Conservation (phyloP, 1,140 invertebrate genomes). For the Hermetia illucens region DNA sequence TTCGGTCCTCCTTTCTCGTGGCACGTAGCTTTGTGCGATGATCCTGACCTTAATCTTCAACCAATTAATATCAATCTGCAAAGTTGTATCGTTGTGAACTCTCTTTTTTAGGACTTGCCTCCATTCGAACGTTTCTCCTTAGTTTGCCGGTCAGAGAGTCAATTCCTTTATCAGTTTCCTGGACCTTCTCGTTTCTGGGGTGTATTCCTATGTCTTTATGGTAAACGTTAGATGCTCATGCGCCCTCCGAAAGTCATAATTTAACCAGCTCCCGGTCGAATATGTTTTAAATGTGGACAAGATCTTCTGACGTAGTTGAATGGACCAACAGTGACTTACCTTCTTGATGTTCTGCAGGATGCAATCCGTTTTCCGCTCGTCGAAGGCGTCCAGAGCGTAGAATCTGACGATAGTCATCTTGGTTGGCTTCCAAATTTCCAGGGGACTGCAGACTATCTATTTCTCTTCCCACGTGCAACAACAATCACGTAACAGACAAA, state of each 20-base stretch:
- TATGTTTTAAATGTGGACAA: neutral
- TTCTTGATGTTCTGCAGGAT: conserved; percentile 4
- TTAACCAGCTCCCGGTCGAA: neutral
- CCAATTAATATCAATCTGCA: too few relatives aligned
- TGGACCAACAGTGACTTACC: conserved; percentile 1
- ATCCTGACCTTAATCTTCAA: too few relatives aligned
- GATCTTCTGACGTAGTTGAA: too few relatives aligned
- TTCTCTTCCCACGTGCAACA: too few relatives aligned
- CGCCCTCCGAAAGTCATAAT: neutral
- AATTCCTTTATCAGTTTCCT: neutral
- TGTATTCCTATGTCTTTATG: neutral
- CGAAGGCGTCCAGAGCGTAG: conserved; percentile 3
- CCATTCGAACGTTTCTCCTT: too few relatives aligned
- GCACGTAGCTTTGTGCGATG: neutral
- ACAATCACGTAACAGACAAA: too few relatives aligned
- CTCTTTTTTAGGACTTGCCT: too few relatives aligned
- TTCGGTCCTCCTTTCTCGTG: too few relatives aligned
- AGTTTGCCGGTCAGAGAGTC: too few relatives aligned
- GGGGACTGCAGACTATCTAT: too few relatives aligned
- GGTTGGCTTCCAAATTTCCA: too few relatives aligned
- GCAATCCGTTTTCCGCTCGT: neutral
- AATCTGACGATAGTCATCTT: conserved; percentile 6
- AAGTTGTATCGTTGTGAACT: too few relatives aligned
- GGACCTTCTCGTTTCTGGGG: neutral
- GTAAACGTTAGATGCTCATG: neutral